Conservation (phyloP, 2,113 vertebrate species). For the Lycaon pictus region DNA sequence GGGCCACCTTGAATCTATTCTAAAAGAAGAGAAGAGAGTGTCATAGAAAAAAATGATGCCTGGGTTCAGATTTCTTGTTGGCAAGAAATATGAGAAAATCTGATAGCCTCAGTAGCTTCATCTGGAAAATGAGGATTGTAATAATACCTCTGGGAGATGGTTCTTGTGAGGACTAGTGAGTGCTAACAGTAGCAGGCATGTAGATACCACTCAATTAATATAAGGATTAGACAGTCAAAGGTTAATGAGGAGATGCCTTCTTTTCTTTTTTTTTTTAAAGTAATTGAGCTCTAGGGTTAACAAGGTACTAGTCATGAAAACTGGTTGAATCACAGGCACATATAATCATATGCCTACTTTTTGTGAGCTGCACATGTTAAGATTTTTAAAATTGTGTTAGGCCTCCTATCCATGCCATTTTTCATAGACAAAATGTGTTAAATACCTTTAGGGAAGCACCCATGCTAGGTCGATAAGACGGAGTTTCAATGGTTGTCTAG, state of each 20-base stretch:
- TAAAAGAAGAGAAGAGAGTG: background rate
- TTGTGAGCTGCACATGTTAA: background rate
- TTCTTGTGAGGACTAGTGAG: background rate
- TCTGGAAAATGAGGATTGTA: background rate
- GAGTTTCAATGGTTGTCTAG: background rate
- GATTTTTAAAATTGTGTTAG: background rate
- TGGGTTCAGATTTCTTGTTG: background rate
- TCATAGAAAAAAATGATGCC: background rate
- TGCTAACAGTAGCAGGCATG: too few species aligned
- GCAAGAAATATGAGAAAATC: background rate
- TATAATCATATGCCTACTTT: background rate
- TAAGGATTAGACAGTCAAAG: background rate
- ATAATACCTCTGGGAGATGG: background rate
- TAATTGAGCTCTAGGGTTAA: background rate
- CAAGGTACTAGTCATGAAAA: background rate
- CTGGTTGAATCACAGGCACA: background rate
- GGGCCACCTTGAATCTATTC: background rate
- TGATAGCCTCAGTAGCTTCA: background rate
- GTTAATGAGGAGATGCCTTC: background rate
- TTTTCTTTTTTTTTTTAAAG: background rate
- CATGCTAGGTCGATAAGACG: background rate
- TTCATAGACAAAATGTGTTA: background rate
- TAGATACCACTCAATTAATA: background rate
- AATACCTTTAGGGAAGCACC: background rate
- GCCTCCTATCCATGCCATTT: background rate